phyloP scores from a whole-genome alignment of 2,797 vertebrate genomes.

The Sebastes kiyomatsui region DNA sequence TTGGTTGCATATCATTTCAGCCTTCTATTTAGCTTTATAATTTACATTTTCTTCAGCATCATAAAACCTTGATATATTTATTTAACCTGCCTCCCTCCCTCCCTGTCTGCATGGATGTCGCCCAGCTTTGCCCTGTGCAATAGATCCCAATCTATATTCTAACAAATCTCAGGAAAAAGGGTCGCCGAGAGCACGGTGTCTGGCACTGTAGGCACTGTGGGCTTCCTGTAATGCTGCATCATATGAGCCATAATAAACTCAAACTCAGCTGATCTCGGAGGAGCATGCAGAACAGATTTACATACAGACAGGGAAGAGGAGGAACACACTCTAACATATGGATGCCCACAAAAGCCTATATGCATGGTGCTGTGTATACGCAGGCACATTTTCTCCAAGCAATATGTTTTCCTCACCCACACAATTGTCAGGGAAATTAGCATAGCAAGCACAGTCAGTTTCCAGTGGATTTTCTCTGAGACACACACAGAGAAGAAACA shows the following conservation, averaged over 20 bases:
- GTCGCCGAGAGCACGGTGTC: slow-evolving; percentile 25
- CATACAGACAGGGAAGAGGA: slow-evolving; percentile 36
- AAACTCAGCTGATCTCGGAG: slow-evolving; percentile 38
- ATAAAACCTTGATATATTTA: slow-evolving; percentile 14
- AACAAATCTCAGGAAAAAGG: slow-evolving; percentile 49
- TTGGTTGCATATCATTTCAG: not conserved
- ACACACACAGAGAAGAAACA: slow-evolving; percentile 26
- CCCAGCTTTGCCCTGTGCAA: slow-evolving; percentile 28
- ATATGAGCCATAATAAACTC: slow-evolving; percentile 44
- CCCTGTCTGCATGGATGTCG: not conserved
- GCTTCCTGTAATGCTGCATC: slow-evolving; percentile 31
- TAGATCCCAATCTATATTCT: slow-evolving; percentile 46
- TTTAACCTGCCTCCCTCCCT: slow-evolving; percentile 3
- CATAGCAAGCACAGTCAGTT: slow-evolving; percentile 55
- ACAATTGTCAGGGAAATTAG: slow-evolving; percentile 65
- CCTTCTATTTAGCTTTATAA: not conserved
- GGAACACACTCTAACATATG: slow-evolving; percentile 19
- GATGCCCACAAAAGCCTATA: not conserved
- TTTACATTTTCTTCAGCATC: slow-evolving; percentile 7
- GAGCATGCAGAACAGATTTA: slow-evolving; percentile 52
- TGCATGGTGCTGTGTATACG: not conserved
- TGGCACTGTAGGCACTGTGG: slow-evolving; percentile 2
- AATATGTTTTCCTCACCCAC: slow-evolving; percentile 68
- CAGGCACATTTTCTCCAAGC: slow-evolving; percentile 41
- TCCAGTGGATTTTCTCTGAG: slow-evolving; percentile 50